Base-by-base conservation (phyloP, 1,140 invertebrate species). In the Drosophila nannoptera region DNA sequence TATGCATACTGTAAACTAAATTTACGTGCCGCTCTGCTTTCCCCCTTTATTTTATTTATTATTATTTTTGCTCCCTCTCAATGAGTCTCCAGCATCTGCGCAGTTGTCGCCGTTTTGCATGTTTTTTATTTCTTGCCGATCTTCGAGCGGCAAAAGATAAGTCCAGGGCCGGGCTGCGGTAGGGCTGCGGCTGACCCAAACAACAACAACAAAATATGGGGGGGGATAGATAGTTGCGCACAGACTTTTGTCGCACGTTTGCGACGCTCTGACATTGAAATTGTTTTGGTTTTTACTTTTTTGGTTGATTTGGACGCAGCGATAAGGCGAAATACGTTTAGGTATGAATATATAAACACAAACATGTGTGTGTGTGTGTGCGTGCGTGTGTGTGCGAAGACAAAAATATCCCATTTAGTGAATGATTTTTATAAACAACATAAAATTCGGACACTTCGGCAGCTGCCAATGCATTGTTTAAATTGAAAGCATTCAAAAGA, bases 321-420 rank as follows among this genome's bases (percentile, higher is more conserved):
- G 81, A 84, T 84, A 84, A 84, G 81, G 72, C 81, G 75, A 75
- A 78, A 84, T 77, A 78, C 82, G 69, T 77, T 77, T 81, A 65
- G 60, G n/a, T 63, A 29, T 53, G 7, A n/a, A n/a, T n/a, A n/a
- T n/a, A n/a, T n/a, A n/a, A n/a, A n/a, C n/a, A n/a, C n/a, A n/a
- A n/a, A n/a, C n/a, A n/a, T n/a, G n/a, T n/a, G n/a, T n/a, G n/a
- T 66, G 5, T 49, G 54, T 42, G 50, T 35, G 43, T 69, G 61
- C 9, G 31, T 52, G 58, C 65, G 56, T 46, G 45, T 40, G 46
- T 62, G 32, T 69, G 53, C 53, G 46, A 43, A 62, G 42, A 58
- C 60, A 77, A 69, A 73, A 65, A 78, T 70, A 68, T 73, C 56
- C 60, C 46, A 63, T 63, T 75, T 55, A 72, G 59, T 72, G 71